Percentiles rank a stretch among this genome's conserved stretches.
phyloP scores from a whole-genome alignment of 2,113 vertebrate genomes.

The Cygnus atratus region DNA sequence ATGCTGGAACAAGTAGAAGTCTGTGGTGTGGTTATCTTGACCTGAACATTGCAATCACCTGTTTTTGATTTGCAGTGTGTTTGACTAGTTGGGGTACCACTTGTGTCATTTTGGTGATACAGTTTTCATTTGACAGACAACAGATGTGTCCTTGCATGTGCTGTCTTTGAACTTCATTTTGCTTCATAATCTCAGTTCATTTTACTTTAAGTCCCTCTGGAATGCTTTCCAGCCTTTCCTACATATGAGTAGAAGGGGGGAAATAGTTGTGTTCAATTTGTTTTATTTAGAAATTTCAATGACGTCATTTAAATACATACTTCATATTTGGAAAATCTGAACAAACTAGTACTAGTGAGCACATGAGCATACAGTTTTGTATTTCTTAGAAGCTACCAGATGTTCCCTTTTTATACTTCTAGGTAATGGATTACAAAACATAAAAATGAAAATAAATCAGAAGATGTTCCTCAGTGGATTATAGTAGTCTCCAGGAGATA shows the following conservation, averaged over 20 bases:
- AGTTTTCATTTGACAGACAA: background rate
- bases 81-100: background rate
- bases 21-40: background rate
- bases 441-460: background rate
- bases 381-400: background rate
- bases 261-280: background rate
- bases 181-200: background rate
- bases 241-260: background rate
- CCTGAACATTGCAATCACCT: background rate
- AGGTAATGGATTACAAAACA: background rate
- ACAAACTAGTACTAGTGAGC: background rate
- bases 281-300: background rate
- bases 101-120: background rate
- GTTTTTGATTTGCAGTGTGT: background rate
- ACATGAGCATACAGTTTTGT: background rate
- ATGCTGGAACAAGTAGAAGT: background rate
- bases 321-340: background rate
- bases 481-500: background rate
- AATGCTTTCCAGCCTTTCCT: background rate
- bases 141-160: background rate
- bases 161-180: background rate
- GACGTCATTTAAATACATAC: background rate
- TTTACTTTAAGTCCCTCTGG: background rate
- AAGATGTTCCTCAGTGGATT: background rate
- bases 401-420: background rate